These are phyloP conservation scores for Mormyrops boulengeri DNA, from an alignment of 2,797 vertebrate genomes.

Conservation along the genomic window DNA sequence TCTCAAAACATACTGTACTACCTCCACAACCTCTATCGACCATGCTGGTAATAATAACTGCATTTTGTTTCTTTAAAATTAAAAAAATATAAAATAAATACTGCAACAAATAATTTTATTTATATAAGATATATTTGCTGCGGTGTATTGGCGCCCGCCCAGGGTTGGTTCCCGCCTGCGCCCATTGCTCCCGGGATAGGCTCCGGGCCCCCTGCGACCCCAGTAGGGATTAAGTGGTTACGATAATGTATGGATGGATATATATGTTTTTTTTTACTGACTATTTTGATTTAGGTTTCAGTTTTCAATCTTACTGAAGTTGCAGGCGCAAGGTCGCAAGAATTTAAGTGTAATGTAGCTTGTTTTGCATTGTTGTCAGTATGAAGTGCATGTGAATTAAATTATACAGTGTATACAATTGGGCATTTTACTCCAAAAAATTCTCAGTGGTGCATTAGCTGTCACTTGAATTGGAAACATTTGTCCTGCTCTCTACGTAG, in stretches of 20 bases:
- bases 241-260: too few relatives aligned
- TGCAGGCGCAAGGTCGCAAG: neutral
- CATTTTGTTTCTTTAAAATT: slow-evolving; percentile 1
- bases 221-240: too few relatives aligned
- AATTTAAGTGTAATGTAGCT: neutral
- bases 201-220: too few relatives aligned
- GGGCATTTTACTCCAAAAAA: neutral
- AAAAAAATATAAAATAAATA: neutral
- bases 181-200: too few relatives aligned
- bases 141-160: too few relatives aligned
- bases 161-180: too few relatives aligned
- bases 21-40: neutral
- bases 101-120: neutral
- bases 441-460: neutral
- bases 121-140: neutral
- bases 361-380: neutral
- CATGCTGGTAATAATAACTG: neutral
- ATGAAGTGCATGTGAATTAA: neutral
- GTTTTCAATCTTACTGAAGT: neutral
- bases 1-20: neutral
- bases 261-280: neutral
- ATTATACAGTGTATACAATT: neutral
- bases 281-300: neutral
- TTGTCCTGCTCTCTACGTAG: neutral
- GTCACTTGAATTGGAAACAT: neutral